These are phyloP conservation scores for Acanthococcus lagerstroemiae DNA, from an alignment of 2,888 invertebrate genomes.

Conservation along the genomic window DNA sequence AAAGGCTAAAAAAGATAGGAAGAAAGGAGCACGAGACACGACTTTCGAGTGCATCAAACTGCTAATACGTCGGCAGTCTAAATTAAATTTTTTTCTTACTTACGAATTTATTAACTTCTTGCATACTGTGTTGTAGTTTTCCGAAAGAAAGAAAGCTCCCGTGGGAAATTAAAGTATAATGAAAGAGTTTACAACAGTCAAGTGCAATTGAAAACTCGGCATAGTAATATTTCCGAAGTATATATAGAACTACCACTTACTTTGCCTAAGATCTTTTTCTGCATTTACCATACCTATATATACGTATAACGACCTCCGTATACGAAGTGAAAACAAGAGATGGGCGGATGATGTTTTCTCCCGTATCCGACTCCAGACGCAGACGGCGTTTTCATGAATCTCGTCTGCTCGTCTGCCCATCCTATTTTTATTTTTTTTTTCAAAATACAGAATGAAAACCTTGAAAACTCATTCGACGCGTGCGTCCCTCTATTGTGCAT, in stretches of 20 bases:
- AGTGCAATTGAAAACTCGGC: conserved; percentile 25
- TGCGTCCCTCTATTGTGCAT: too few relatives aligned
- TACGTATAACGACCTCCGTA: too few relatives aligned
- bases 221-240: conserved; percentile 20
- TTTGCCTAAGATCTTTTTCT: background rate
- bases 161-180: conserved; percentile 23
- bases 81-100: background rate
- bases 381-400: too few relatives aligned
- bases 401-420: too few relatives aligned
- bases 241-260: background rate
- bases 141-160: conserved; percentile 9
- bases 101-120: background rate
- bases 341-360: too few relatives aligned
- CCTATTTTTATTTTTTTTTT: too few relatives aligned
- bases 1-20: too few relatives aligned
- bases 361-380: too few relatives aligned
- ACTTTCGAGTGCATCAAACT: background rate
- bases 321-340: too few relatives aligned
- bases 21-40: too few relatives aligned
- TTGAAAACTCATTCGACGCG: too few relatives aligned
- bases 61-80: background rate
- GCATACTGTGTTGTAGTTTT: background rate
- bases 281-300: background rate
- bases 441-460: too few relatives aligned
- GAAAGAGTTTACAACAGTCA: conserved; percentile 19